phyloP scores from a whole-genome alignment of 2,113 vertebrate genomes.

The Nymphicus hollandicus region DNA sequence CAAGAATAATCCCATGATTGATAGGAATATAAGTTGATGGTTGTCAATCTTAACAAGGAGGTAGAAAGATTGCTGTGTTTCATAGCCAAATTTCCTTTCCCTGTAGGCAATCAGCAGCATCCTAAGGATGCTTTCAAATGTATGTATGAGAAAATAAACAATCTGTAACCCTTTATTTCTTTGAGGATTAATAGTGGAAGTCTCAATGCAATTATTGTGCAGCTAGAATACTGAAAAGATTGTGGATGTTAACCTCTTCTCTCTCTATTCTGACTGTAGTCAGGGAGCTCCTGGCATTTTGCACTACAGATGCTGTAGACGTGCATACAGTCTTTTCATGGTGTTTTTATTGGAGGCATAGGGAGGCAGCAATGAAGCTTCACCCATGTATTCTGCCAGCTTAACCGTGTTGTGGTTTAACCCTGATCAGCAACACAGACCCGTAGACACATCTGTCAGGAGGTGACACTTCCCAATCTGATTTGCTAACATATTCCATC shows the following conservation, averaged over 20 bases:
- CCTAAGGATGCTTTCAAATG: not conserved
- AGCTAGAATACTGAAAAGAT: not conserved
- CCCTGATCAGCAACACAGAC: not conserved
- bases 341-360: not conserved
- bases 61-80: not conserved
- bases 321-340: not conserved
- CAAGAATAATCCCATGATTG: not conserved
- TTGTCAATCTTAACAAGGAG: not conserved
- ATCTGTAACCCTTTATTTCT: not conserved
- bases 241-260: not conserved
- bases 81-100: not conserved
- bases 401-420: not conserved
- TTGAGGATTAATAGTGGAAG: not conserved
- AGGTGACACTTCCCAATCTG: not conserved
- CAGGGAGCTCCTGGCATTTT: not conserved
- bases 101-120: not conserved
- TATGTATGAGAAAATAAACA: not conserved
- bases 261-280: not conserved
- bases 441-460: rapidly evolving
- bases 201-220: not conserved
- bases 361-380: not conserved
- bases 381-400: not conserved
- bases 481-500: not conserved
- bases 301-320: not conserved
- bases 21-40: not conserved